Evolutionary conservation across 2,797 vertebrate species (phyloP), one percentile per base, ranked within the genome.

Genomic region (Lagocephalus sceleratus): DNA sequence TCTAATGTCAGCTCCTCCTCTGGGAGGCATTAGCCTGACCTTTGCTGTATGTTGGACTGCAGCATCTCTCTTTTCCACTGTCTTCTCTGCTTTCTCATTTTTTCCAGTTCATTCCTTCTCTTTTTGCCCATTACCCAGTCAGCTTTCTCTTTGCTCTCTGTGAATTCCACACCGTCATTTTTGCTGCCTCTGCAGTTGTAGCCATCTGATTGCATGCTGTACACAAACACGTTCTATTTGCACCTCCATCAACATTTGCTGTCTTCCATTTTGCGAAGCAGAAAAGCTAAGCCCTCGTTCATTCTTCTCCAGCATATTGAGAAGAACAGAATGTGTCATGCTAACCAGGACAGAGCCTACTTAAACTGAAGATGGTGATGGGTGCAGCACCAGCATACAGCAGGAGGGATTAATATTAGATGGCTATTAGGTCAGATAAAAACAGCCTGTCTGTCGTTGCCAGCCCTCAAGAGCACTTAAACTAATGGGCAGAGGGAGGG

Each of bases 11-110:
- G 82, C 67, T 67, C 63, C 69, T 85, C 88, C 84, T 79, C 60
- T 66, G 84, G 79, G 85, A 87, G 67, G 79, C 84, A 85, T 86
- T 85, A 86, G 69, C 47, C 83, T 90, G 89, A 89, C 88, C 87
- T 90, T 90, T 87, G 4, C 32, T 14, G 32, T 35, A 66, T 79
- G 75, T 81, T 80, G 63, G 64, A 67, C 69, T 47, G 48, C 58
- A 52, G 53, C 67, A 54, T 84, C 63, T 56, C 66, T 71, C 69
- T 59, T 42, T 41, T 55, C 48, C 25, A 54, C 46, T 65, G n/a
- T 54, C 62, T 35, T 23, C 29, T 67, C 50, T 21, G 19, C 53
- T 57, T n/a, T 32, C 55, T 35, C 51, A 32, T 47, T 23, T 49
- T 54, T 52, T 57, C 22, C 50, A 41, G 14, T 25, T 47, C 56